Base-by-base conservation (phyloP, 2,888 invertebrate species). In the Lasioglossum pauxillum region DNA sequence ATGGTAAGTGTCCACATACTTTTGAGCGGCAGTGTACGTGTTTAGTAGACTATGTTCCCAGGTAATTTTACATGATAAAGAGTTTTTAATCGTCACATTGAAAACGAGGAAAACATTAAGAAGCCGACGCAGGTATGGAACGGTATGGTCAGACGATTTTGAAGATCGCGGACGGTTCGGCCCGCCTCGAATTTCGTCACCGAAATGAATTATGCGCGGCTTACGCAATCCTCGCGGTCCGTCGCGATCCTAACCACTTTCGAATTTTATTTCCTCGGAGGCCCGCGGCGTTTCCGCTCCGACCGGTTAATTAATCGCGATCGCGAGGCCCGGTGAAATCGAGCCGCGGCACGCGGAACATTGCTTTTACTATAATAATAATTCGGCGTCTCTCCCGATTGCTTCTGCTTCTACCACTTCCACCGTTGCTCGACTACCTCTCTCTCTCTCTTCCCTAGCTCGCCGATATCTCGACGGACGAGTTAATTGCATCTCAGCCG, bases 181-280 rank as follows among this genome's bases (percentile, higher is more conserved):
- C 19, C 67, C 64, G n/a, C 75, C 14, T 76, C 60, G 14, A 78
- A 80, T 89, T 83, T 85, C 85, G 83, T 89, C 85, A 81, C 71
- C 44, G 78, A 44, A 75, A 79, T 83, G 84, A 86, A 82, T 84
- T 84, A 81, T 90, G 60, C 83, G 79, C 60, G 38, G 57, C 19
- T 71, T 86, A 72, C 88, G 83, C 75, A 85, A 90, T 86, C 72
- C 86, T 83, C 83, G 23, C 73, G 60, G 77, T 69, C 67, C 41
- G 75, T 82, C 85, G 27, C 46, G 57, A 74, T 76, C 73, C 60
- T 71, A 81, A 73, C 90, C 83, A 72, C 91, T 93, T 93, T 93
- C 92, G 90, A 92, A 91, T 92, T 90, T 91, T 88, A 87, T 89
- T 91, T 90, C 86, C 90, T 85, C 80, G 85, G 69, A 80, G 82